Percentiles rank a stretch among this genome's conserved stretches.
phyloP scores from a whole-genome alignment of 1,140 invertebrate species.

The Contarinia nasturtii region DNA sequence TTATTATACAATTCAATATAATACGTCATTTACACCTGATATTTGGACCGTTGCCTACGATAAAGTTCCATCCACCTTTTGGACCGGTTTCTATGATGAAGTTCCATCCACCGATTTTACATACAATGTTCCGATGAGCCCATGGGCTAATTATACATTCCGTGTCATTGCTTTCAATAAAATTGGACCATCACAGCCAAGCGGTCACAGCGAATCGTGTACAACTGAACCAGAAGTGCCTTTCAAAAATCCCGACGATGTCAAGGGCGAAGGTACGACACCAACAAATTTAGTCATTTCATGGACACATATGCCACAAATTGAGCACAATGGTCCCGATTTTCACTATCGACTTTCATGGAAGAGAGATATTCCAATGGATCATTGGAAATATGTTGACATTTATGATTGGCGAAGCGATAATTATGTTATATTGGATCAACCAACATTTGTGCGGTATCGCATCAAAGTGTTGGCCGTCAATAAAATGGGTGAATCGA shows the following conservation, averaged over 20 bases:
- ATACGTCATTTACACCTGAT: constrained; percentile 86
- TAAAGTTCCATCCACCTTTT: constrained; percentile 58
- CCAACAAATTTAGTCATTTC: constrained; percentile 83
- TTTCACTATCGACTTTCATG: constrained; percentile 86
- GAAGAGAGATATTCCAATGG: constrained; percentile 56
- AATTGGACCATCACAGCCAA: constrained; percentile 77
- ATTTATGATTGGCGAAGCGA: constrained; percentile 57
- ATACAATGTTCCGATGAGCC: constrained; percentile 57
- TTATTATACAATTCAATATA: constrained; percentile 80
- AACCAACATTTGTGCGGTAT: constrained; percentile 79
- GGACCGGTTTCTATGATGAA: constrained; percentile 56
- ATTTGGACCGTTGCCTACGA: constrained; percentile 67
- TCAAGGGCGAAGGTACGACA: constrained; percentile 70
- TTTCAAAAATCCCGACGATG: constrained; percentile 86
- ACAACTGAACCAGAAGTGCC: constrained; percentile 77
- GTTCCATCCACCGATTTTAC: constrained; percentile 64
- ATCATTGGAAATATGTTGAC: constrained; percentile 49
- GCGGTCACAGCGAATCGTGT: constrained; percentile 60
- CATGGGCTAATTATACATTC: constrained; percentile 95
- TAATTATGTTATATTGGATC: constrained; percentile 49
- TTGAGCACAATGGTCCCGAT: constrained; percentile 87
- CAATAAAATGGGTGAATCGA: constrained; percentile 77
- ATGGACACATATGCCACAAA: constrained; percentile 91
- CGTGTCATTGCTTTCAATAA: constrained; percentile 84
- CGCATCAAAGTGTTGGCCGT: constrained; percentile 80